Base-by-base conservation (phyloP, 1,140 invertebrate genomes). In the Phymastichus coffea region DNA sequence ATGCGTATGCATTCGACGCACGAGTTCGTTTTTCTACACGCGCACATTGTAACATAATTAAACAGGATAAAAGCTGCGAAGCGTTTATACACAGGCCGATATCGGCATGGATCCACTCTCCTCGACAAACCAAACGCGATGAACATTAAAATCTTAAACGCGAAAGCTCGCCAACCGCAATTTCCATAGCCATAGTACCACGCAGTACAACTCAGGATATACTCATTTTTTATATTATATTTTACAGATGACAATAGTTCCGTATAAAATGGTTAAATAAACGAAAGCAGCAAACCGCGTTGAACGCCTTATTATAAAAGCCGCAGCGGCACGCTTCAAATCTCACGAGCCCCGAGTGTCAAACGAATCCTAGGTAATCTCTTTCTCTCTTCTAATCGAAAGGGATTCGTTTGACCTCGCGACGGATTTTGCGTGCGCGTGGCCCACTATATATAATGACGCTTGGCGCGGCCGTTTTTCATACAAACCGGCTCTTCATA, bases 201-300 rank as follows among this genome's bases (percentile, higher is more conserved):
- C 69, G 74, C 77, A 80, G 78, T 80, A 80, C 77, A 80, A 80
- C 77, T 78, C 77, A 80, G 77, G 78, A 78, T 77, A n/a, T n/a
- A n/a, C n/a, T n/a, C n/a, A n/a, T n/a, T n/a, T 71, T 80, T 79
- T 80, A 78, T 76, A 78, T 78, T 79, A 79, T 80, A 80, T 75
- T 80, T 80, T 80, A 80, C 78, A 80, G 78, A 78, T 74, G 78
- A 80, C 78, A 80, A 80, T 80, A 80, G 78, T 79, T 80, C 74
- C 75, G 72, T 78, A 78, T 69, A 62, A 69, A 67, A 67, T 70
- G 67, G 69, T 74, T 64, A 61, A 28, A 48, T 20, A 46, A 55
- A 46, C n/a, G 7, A 46, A 59, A 22, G 25, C 56, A 58, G 28
- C 47, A 58, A 51, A 30, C 33, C 25, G 26, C 37, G 26, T 49